phyloP scores from a whole-genome alignment of 2,113 vertebrate genomes.

The Dasypus novemcinctus region DNA sequence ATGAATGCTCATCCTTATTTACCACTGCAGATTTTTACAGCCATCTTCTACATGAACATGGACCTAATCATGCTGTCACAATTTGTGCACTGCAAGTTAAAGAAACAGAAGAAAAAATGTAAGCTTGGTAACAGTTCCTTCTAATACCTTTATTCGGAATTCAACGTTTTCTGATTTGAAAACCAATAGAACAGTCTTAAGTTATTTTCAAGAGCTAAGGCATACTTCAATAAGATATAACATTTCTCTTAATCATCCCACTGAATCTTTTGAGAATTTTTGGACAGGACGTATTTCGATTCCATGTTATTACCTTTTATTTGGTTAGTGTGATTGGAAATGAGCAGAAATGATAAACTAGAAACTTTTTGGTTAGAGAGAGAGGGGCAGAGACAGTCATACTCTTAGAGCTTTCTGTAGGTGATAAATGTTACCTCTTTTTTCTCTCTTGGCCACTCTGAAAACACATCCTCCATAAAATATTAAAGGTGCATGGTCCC shows the following conservation, averaged over 20 bases:
- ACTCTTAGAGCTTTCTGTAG: background rate
- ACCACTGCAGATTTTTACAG: slow-evolving; percentile 79
- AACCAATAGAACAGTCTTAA: background rate
- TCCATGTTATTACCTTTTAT: background rate
- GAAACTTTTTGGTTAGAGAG: background rate
- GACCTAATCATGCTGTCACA: slow-evolving; percentile 81
- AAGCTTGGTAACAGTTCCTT: slow-evolving; percentile 51
- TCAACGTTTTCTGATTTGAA: slow-evolving; percentile 38
- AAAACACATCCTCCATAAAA: background rate
- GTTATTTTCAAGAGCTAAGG: background rate
- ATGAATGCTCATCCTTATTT: background rate
- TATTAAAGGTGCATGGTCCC: background rate
- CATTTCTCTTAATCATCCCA: background rate
- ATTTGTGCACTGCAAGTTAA: slow-evolving; percentile 84
- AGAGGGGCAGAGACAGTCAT: background rate
- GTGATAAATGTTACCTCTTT: background rate
- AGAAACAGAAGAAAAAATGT: slow-evolving; percentile 81
- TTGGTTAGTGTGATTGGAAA: background rate
- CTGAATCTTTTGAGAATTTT: background rate
- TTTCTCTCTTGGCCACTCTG: background rate
- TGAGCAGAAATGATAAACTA: slow-evolving; percentile 12
- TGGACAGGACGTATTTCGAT: background rate
- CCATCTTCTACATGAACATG: slow-evolving; percentile 81
- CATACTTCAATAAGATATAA: background rate
- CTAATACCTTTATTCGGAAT: background rate